These are phyloP conservation scores for Dinomys branickii DNA, from an alignment of 2,113 vertebrate genomes.

Conservation along the genomic window DNA sequence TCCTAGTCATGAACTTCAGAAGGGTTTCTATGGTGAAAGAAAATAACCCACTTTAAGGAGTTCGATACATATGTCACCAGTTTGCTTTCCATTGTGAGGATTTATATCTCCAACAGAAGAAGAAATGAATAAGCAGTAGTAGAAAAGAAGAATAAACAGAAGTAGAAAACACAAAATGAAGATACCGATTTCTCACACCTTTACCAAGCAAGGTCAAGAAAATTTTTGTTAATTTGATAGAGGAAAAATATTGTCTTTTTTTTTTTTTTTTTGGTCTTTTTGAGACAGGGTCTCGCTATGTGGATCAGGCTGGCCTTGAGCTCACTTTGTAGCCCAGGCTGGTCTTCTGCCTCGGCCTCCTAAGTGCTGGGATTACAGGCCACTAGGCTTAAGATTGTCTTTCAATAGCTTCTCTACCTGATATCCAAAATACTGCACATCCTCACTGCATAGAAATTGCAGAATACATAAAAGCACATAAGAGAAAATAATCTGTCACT, in stretches of 20 bases:
- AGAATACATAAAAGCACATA: not conserved
- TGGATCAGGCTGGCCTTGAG: no score
- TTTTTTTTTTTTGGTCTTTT: no score
- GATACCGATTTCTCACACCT: not conserved
- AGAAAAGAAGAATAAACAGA: not conserved
- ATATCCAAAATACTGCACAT: not conserved
- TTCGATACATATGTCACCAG: not conserved
- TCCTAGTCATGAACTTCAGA: not conserved
- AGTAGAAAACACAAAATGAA: not conserved
- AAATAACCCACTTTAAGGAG: not conserved
- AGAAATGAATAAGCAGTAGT: not conserved
- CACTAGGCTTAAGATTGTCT: no score
- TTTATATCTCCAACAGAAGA: not conserved
- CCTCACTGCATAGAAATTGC: not conserved
- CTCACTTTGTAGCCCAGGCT: no score
- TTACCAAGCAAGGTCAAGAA: slow-evolving; percentile 9
- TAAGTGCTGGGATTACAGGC: no score
- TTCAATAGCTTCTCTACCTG: not conserved
- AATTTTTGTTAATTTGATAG: not conserved
- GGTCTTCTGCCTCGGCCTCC: no score
- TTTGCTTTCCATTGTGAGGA: not conserved
- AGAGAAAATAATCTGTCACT: not conserved
- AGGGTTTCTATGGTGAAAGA: not conserved
- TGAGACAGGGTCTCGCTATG: no score
- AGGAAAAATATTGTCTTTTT: not conserved